These are phyloP conservation scores for Felis chaus DNA, from an alignment of 2,113 vertebrate species.

Conservation along the genomic window DNA sequence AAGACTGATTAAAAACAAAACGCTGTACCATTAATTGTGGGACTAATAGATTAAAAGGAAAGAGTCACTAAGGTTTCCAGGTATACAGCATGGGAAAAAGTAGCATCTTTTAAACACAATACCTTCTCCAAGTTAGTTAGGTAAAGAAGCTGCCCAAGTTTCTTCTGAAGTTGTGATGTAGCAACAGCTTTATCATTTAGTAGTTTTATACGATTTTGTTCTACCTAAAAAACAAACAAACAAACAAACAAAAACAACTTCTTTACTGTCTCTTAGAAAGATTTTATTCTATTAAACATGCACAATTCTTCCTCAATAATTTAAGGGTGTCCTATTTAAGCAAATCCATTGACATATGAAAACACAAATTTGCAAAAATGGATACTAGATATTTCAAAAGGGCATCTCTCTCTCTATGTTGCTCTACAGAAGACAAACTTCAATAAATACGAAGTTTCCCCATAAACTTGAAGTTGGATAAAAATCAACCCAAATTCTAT, in stretches of 20 bases:
- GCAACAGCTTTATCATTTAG: constrained; percentile 96
- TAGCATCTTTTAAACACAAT: constrained; percentile 48
- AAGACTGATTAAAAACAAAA: not conserved
- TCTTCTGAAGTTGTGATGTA: constrained; percentile 97
- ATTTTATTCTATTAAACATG: not conserved
- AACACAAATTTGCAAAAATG: constrained; percentile 9
- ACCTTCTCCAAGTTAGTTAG: constrained; percentile 98
- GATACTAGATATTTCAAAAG: not conserved
- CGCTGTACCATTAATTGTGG: not conserved
- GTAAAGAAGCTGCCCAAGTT: constrained; percentile 97
- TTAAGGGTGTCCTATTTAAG: not conserved
- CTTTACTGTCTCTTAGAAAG: constrained; percentile 22
- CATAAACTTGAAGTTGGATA: not conserved
- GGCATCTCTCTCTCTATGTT: not conserved
- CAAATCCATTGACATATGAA: constrained; percentile 37
- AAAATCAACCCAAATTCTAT: not conserved
- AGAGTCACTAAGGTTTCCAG: not conserved
- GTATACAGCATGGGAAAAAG: not conserved
- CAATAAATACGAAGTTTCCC: not conserved
- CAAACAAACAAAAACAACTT: not conserved
- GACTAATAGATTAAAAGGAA: not conserved
- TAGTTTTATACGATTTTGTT: constrained; percentile 96
- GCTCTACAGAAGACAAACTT: not conserved
- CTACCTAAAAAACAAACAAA: constrained; percentile 89
- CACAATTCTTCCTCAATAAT: not conserved